Conservation (phyloP, 2,113 vertebrate genomes). For the Lepisosteus oculatus region DNA sequence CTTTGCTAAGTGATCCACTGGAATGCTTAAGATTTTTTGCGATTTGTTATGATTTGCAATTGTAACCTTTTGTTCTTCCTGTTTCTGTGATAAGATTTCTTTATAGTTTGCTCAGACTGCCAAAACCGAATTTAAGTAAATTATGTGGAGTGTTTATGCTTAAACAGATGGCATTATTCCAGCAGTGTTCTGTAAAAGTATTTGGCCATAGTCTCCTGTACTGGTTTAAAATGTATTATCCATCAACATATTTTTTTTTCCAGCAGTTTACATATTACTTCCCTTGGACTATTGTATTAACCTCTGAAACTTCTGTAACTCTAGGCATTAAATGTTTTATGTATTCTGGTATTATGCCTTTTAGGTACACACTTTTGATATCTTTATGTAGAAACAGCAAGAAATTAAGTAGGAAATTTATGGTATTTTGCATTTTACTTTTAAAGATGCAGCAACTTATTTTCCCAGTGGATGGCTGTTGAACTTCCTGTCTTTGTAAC, state of each 20-base stretch:
- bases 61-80: constrained; percentile 1
- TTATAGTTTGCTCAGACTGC: neutral
- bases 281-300: neutral
- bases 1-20: neutral
- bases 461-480: too few relatives aligned
- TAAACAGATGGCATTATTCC: neutral
- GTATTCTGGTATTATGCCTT: too few relatives aligned
- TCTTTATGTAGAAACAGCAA: too few relatives aligned
- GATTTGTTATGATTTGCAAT: neutral
- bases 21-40: neutral
- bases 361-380: too few relatives aligned
- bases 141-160: constrained; percentile 2
- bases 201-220: neutral
- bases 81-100: neutral
- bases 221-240: neutral
- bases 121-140: neutral
- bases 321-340: too few relatives aligned
- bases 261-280: too few relatives aligned
- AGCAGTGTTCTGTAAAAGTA: neutral
- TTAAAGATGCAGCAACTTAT: too few relatives aligned
- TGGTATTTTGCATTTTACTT: too few relatives aligned
- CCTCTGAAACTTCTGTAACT: neutral
- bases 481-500: too few relatives aligned
- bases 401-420: too few relatives aligned
- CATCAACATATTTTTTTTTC: neutral